Evolutionary conservation across 1,140 invertebrate genomes (phyloP), one percentile per base, ranked within the genome.

Genomic region (Hirudo medicinalis): DNA sequence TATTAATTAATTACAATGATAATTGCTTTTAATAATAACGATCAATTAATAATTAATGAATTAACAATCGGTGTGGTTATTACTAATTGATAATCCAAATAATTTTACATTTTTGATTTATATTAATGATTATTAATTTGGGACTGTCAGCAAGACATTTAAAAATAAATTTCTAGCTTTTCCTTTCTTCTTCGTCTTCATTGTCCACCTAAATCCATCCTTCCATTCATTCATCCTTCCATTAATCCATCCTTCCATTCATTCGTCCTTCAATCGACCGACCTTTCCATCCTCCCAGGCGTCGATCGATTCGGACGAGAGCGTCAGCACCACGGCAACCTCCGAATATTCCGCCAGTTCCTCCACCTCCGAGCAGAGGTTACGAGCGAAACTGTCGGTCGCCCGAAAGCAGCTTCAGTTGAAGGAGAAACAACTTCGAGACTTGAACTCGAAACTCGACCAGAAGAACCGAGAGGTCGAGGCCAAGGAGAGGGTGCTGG

Each of bases 241-340:
- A 25, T 57, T n/a, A 5, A 63, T 63, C 22, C 3, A 63, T 22
- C 43, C 4, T 0, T 49, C 43, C 4, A 13, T 49, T 17, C 15
- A 36, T 3, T 36, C 32, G 32, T 3, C 2, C 2, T 3, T 57
- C 25, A n/a, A 25, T 20, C 57, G 8, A 25, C 20, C 57, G 2
- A 32, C 17, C 22, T 9, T 1, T 63, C 8, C 3, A 63, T 63
- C 57, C 57, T 4, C 13, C 3, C 19, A 70, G 69, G 69, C 69
- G 0, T 70, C 69, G 6, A 25, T 54, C 36, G 32, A 22, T 27
- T 70, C 69, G n/a, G 69, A 70, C 53, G 69, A 70, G 9, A 54
- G 69, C 49, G n/a, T 49, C 32, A 70, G 69, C 49, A 70, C 53
- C 29, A 27, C 53, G 69, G 69, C 53, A 22, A 49, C 69, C 25